Evolutionary conservation across 2,113 vertebrate species (phyloP), one percentile per base, ranked within the genome.

Genomic region (Sakesphorus luctuosus): DNA sequence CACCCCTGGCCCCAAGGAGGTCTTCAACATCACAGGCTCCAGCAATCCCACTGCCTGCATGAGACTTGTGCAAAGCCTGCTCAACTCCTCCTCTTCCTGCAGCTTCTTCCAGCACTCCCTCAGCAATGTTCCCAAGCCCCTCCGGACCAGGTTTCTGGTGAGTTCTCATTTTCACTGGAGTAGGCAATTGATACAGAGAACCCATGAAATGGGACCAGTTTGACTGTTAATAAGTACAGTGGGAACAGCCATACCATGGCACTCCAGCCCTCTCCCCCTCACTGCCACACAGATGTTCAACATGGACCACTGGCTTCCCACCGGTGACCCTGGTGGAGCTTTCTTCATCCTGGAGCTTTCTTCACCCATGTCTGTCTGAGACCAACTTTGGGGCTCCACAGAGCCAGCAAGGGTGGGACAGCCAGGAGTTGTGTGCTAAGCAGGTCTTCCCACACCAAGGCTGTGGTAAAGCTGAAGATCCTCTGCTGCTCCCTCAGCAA

Each of bases 1-100:
- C 68, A 59, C 10, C 43, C 89, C 94, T 44, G 46, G 40, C 17
- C 84, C 73, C 11, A 26, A 52, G 16, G 78, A 91, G 26, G 14
- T 81, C 33, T 97, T 97, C 95, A 97, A 81, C 31, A 21, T 97
- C 83, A 89, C 72, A 0, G 96, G 96, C 61, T 93, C 96, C 91
- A 87, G 96, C 65, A 52, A 81, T 7, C 7, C 47, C 73, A 40
- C 33, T 0, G 3, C 89, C 61, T 97, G 96, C 28, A 1, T 67
- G 33, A 78, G 13, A 3, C 91, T 95, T 0, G 3, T 92, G 44
- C 91, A 94, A 29, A 61, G 19, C 12, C 93, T 97, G 76, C 94
- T 96, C 91, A 94, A 93, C 93, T 84, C 79, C 0, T 94, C 96
- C 36, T 88, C 90, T 4, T 67, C 93, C 83, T 96, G 89, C 91